phyloP scores from a whole-genome alignment of 2,888 invertebrate species.

The Drosophila yooni region DNA sequence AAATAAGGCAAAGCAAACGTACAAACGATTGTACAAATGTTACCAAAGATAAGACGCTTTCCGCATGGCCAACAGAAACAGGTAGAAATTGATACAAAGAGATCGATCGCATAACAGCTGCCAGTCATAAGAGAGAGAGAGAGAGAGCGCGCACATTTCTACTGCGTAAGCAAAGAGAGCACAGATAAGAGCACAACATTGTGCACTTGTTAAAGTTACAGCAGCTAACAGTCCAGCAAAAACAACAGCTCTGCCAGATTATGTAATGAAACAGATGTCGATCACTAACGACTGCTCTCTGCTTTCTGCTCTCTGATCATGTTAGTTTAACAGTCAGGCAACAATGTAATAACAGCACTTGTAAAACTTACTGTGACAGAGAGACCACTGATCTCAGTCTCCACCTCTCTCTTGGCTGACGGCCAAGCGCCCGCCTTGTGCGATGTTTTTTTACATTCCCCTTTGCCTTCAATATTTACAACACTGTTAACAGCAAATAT shows the following conservation, averaged over 20 bases:
- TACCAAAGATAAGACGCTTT: slow-evolving; percentile 45
- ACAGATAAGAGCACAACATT: slow-evolving; percentile 5
- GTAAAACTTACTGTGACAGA: slow-evolving; percentile 1
- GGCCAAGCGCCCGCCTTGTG: slow-evolving; percentile 48
- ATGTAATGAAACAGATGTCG: slow-evolving; percentile 12
- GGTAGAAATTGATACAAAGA: slow-evolving; percentile 34
- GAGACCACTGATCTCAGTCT: not conserved
- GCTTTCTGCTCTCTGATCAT: slow-evolving; percentile 18
- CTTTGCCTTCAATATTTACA: slow-evolving; percentile 50
- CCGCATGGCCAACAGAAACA: slow-evolving; percentile 42
- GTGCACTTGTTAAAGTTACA: not conserved
- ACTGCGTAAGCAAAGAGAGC: not conserved
- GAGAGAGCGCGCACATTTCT: not conserved
- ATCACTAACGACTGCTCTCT: not conserved
- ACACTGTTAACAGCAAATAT: slow-evolving; percentile 59
- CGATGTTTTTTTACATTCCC: slow-evolving; percentile 49
- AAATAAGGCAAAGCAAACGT: slow-evolving; percentile 51
- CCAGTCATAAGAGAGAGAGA: not conserved
- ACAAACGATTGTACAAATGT: slow-evolving; percentile 11
- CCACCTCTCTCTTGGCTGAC: slow-evolving; percentile 32
- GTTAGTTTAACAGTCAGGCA: slow-evolving; percentile 14
- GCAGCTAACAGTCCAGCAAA: slow-evolving; percentile 1
- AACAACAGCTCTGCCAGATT: not conserved
- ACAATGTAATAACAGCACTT: slow-evolving; percentile 13
- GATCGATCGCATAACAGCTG: slow-evolving; percentile 17